Evolutionary conservation across 1,140 invertebrate species (phyloP), one percentile per base, ranked within the genome.

Genomic region (Bombus confusus): DNA sequence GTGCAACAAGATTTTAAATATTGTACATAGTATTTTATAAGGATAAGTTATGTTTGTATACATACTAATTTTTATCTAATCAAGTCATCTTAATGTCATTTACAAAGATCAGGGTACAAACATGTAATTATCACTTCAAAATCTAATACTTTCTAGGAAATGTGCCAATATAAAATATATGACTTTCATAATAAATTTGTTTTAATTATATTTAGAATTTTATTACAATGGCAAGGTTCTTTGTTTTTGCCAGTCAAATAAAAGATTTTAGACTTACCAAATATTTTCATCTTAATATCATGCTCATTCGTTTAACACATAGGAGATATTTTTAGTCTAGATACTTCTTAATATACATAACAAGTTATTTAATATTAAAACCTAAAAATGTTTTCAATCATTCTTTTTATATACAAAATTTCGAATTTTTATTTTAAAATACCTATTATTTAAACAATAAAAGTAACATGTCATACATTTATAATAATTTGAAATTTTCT

Each of bases 11-110:
- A 28, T 37, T 80, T 39, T 68, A 47, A 79, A 47, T 10, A 68
- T 43, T 79, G 77, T 64, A 79, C 2, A 68, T 64, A 77, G 37
- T 62, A 77, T 59, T 62, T 77, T 39, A 18, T 77, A 39, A 76
- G 3, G 28, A 39, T 39, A 77, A 62, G 37, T 77, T 77, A 62
- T 39, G 9, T 39, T 59, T 57, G 9, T 47, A 47, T 22, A 34
- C 22, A 73, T 4, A n/a, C 25, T 62, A 28, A 39, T 31, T 43
- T 66, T 59, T 47, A 68, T 47, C 8, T n/a, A 78, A 78, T 2
- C 34, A 43, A 39, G 13, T 78, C 39, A 66, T 68, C 8, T 79
- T 68, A 43, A 43, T 59, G 25, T 77, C 12, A 28, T n/a, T 2
- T 37, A 9, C 25, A 77, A 74, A 47, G 6, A 31, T 41, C 41